Evolutionary conservation across 2,888 invertebrate genomes (phyloP).

Genomic region (Antheraea yamamai): DNA sequence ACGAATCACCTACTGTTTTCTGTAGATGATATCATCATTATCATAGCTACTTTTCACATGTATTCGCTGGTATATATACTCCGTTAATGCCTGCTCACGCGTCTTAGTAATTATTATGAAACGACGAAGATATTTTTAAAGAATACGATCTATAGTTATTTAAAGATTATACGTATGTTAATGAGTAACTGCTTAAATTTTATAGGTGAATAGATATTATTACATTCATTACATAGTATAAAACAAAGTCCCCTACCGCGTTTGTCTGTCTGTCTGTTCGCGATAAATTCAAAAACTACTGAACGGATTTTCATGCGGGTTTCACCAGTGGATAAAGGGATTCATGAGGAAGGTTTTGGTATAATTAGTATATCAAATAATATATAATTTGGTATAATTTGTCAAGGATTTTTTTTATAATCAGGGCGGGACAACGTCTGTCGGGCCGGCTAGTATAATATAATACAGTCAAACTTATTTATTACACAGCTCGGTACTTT

Average conservation of each 20-base stretch:
- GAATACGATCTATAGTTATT: background rate
- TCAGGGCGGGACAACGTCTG: too few relatives aligned
- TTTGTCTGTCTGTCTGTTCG: too few relatives aligned
- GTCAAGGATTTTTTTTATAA: too few relatives aligned
- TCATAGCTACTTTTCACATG: conserved; percentile 27
- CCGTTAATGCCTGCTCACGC: conserved; percentile 1
- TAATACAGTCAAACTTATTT: background rate
- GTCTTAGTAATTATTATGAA: conserved; percentile 11
- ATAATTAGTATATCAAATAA: too few relatives aligned
- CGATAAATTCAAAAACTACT: too few relatives aligned
- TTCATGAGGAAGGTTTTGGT: too few relatives aligned
- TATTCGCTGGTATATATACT: conserved; percentile 7
- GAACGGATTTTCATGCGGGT: too few relatives aligned
- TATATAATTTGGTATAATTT: too few relatives aligned
- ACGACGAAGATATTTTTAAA: background rate
- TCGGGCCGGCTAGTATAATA: too few relatives aligned
- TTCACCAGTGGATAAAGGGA: too few relatives aligned
- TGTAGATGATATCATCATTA: conserved; percentile 53
- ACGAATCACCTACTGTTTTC: conserved; percentile 40
- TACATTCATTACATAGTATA: too few relatives aligned
- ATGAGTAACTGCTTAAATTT: background rate
- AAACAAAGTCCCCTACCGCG: too few relatives aligned
- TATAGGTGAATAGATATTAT: background rate
- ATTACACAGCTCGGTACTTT: background rate
- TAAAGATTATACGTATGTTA: background rate